Conservation (phyloP, 2,113 vertebrate species). For the Lophotis ruficrista region DNA sequence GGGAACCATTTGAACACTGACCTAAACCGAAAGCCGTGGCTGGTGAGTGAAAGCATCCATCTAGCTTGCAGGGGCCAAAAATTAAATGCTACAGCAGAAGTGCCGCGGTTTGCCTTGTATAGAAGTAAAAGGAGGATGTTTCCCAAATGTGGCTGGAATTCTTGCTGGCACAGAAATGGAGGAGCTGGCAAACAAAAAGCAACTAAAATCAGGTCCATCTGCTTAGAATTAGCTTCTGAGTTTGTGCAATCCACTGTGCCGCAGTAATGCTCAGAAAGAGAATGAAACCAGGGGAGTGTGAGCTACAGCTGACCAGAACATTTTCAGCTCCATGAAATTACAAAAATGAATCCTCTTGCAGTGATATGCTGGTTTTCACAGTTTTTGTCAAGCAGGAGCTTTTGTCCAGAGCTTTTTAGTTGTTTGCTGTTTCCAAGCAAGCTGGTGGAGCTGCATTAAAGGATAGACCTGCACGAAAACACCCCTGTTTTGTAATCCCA, state of each 20-base stretch:
- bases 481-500: fast-evolving
- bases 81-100: neutral
- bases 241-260: neutral
- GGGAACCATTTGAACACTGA: neutral
- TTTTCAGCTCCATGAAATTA: neutral
- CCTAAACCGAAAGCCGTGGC: neutral
- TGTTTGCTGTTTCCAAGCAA: neutral
- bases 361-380: neutral
- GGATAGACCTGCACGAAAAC: neutral
- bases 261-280: neutral
- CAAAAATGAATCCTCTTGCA: neutral
- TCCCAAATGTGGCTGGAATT: constrained; percentile 20
- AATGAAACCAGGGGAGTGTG: neutral
- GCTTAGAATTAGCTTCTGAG: constrained; percentile 39
- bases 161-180: constrained; percentile 28
- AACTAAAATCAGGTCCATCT: constrained; percentile 41
- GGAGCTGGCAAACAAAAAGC: neutral
- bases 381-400: neutral
- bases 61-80: neutral
- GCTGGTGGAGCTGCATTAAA: neutral
- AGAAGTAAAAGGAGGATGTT: constrained; percentile 44
- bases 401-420: neutral
- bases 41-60: neutral
- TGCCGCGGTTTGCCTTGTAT: constrained; percentile 41
- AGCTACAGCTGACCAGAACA: neutral